Base-by-base conservation (phyloP, 1,140 invertebrate species). In the Lucilia cuprina region DNA sequence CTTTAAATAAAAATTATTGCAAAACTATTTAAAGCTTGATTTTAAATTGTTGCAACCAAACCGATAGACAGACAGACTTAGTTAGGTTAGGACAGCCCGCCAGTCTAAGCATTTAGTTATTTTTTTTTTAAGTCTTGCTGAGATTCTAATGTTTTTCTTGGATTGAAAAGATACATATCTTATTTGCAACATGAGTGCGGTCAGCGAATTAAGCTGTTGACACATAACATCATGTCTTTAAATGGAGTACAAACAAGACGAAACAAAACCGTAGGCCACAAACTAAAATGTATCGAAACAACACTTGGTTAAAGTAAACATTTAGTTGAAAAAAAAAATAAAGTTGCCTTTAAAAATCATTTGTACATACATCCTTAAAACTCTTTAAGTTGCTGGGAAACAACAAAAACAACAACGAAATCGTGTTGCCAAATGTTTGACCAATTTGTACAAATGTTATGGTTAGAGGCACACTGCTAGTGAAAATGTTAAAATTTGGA, bases 161-260 rank as follows among this genome's bases (percentile, higher is more conserved):
- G 35, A 78, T n/a, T 80, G 77, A 30, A 49, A 19, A 50, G 77
- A 80, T 80, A 50, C 77, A 80, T 21, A 80, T 80, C 77, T 80
- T 80, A 49, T 19, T 49, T 21, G 41, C 41, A 80, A 80, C 77
- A 80, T 80, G 77, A 80, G 77, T 80, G 77, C 77, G 77, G 77
- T 80, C 77, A 80, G 77, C 77, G 77, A 80, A 80, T 80, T 80
- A 80, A 80, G 77, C 77, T 80, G 77, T 80, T 80, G 77, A 80
- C 77, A 80, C 77, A 80, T 80, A 80, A 80, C 77, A 80, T 80
- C 41, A 80, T 80, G 77, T 80, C 77, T 50, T 34, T 14, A 25
- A 50, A 41, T 80, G 17, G 17, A 70, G 65, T 19, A 70, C 5
- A 21, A 70, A 70, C n/a, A 25, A 21, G 25, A 70, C 65, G 7